Evolutionary conservation across 2,113 vertebrate species (phyloP).

Genomic region (Trematocara marginatum): DNA sequence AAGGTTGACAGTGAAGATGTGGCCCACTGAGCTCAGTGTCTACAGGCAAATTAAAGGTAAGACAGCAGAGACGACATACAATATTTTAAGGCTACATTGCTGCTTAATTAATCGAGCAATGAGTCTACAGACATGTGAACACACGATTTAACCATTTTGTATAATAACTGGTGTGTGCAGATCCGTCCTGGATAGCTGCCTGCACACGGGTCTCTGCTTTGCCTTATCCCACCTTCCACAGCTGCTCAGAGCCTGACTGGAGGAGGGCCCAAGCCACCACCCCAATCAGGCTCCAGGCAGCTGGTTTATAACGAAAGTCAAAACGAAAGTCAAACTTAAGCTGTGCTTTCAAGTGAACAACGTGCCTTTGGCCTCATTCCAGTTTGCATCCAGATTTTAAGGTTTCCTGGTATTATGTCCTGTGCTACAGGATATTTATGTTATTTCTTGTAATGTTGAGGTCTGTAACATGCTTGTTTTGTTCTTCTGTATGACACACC

Average conservation of each 20-base stretch:
- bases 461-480: neutral
- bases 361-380: neutral
- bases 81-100: neutral
- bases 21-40: neutral
- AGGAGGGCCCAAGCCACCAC: too few relatives aligned
- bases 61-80: rapidly evolving
- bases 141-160: neutral
- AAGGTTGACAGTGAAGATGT: neutral
- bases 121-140: neutral
- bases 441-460: neutral
- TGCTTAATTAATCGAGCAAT: neutral
- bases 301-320: neutral
- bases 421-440: neutral
- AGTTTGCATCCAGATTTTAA: neutral
- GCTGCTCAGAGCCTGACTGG: neutral
- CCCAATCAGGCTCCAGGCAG: neutral
- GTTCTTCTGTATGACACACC: neutral
- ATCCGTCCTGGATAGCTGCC: neutral
- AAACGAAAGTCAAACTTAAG: neutral
- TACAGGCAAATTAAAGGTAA: neutral
- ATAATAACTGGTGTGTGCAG: neutral
- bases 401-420: neutral
- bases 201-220: neutral
- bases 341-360: neutral
- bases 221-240: neutral